Conservation (phyloP, 2,888 invertebrate genomes). For the Mylabris sibirica region DNA sequence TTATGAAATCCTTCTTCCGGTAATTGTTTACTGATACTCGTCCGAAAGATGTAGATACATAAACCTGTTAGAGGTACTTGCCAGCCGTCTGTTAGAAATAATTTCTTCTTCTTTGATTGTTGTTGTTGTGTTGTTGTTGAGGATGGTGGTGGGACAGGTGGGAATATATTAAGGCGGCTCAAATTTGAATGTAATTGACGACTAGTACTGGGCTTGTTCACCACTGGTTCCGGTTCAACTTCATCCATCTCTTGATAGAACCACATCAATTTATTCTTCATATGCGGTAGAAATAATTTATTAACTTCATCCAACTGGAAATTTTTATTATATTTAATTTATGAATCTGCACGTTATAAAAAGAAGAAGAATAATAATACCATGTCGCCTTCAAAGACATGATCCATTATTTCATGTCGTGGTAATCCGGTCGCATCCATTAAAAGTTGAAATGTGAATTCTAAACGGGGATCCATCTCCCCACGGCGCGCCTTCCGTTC, state of each 20-base stretch:
- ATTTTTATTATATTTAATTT: neutral
- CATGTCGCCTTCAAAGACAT: constrained; percentile 91
- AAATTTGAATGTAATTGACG: constrained; percentile 53
- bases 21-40: constrained; percentile 82
- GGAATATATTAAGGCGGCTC: constrained; percentile 55
- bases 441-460: constrained; percentile 87
- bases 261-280: constrained; percentile 86
- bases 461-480: constrained; percentile 91
- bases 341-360: too few species aligned
- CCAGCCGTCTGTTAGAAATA: constrained; percentile 87
- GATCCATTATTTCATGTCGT: constrained; percentile 87
- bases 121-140: constrained; percentile 43
- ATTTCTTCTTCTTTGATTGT: constrained; percentile 71
- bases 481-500: constrained; percentile 88
- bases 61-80: constrained; percentile 81
- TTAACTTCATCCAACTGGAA: constrained; percentile 85
- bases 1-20: constrained; percentile 95
- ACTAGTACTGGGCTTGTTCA: constrained; percentile 53
- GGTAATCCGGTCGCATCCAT: constrained; percentile 84
- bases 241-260: constrained; percentile 89
- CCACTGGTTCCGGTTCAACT: constrained; percentile 59
- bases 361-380: constrained; percentile 58
- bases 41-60: constrained; percentile 86
- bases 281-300: constrained; percentile 83
- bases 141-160: neutral